These are phyloP conservation scores for Drosophila watanabei DNA, from an alignment of 1,140 invertebrate genomes.

Conservation along the genomic window DNA sequence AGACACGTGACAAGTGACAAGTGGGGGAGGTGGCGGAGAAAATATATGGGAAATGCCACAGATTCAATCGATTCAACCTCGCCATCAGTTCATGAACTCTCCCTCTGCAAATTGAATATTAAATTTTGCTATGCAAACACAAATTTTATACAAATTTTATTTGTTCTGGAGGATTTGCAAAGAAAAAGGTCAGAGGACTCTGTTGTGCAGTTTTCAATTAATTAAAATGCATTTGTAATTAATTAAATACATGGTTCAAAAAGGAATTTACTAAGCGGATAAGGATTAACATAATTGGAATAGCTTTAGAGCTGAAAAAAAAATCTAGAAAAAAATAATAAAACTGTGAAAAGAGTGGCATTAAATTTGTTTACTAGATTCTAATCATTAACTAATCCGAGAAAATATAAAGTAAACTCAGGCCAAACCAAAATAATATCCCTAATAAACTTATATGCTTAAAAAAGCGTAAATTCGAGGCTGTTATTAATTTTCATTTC, in stretches of 20 bases:
- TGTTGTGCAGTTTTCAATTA: slow-evolving; percentile 23
- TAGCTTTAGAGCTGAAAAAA: neutral
- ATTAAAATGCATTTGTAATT: slow-evolving; percentile 57
- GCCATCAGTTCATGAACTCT: slow-evolving; percentile 1
- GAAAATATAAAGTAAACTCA: neutral
- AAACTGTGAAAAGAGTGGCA: neutral
- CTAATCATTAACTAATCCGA: neutral
- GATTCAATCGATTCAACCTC: slow-evolving; percentile 10
- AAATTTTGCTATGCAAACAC: slow-evolving; percentile 25
- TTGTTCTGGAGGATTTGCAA: slow-evolving; percentile 1
- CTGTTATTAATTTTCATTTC: neutral
- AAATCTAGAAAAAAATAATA: neutral
- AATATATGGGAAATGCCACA: slow-evolving; percentile 8
- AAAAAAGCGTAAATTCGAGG: neutral
- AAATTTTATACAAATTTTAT: slow-evolving; percentile 18
- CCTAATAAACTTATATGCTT: neutral
- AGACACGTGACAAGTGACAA: slow-evolving; percentile 15
- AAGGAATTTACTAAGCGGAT: slow-evolving; percentile 13
- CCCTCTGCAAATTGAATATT: slow-evolving; percentile 25
- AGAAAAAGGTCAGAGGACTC: neutral
- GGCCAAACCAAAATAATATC: neutral
- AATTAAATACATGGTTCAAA: slow-evolving; percentile 31
- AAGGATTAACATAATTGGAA: slow-evolving; percentile 2
- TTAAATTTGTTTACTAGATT: neutral
- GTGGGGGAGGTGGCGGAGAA: neutral